A percentile compares a stretch with the other conserved stretches of the same genome.
These are phyloP conservation scores for Sebastes fasciatus DNA, from an alignment of 2,113 vertebrate genomes.

Conservation along the genomic window DNA sequence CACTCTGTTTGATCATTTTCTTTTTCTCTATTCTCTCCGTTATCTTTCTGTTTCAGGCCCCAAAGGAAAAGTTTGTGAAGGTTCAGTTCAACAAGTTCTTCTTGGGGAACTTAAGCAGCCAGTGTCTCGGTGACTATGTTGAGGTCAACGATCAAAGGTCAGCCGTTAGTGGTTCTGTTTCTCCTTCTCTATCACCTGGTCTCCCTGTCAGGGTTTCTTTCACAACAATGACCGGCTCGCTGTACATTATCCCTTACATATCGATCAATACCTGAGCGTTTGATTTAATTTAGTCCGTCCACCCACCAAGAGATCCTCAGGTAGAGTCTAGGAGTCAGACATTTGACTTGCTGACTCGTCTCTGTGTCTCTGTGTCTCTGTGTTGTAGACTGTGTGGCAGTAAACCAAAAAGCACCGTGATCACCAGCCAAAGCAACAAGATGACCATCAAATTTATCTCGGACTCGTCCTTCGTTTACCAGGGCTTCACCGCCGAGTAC, in stretches of 20 bases:
- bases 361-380: slow-evolving; percentile 10
- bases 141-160: slow-evolving; percentile 82
- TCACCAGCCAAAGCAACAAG: slow-evolving; percentile 80
- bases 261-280: no score
- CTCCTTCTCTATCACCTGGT: background rate
- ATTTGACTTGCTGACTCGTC: background rate
- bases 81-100: slow-evolving; percentile 89
- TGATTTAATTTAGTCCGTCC: no score
- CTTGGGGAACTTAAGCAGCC: slow-evolving; percentile 66
- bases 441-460: slow-evolving; percentile 87
- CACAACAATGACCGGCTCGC: no score
- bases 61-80: slow-evolving; percentile 84
- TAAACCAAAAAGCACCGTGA: slow-evolving; percentile 74
- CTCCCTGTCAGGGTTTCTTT: no score
- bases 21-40: background rate
- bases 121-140: slow-evolving; percentile 89
- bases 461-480: slow-evolving; percentile 86
- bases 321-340: background rate
- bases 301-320: no score
- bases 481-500: slow-evolving; percentile 89
- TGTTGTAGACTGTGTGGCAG: slow-evolving; percentile 87
- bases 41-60: slow-evolving; percentile 80
- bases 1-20: background rate
- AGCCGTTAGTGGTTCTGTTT: background rate
- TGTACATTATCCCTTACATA: no score